These are phyloP conservation scores for Tachysurus vachellii DNA, from an alignment of 2,113 vertebrate species.

Conservation along the genomic window DNA sequence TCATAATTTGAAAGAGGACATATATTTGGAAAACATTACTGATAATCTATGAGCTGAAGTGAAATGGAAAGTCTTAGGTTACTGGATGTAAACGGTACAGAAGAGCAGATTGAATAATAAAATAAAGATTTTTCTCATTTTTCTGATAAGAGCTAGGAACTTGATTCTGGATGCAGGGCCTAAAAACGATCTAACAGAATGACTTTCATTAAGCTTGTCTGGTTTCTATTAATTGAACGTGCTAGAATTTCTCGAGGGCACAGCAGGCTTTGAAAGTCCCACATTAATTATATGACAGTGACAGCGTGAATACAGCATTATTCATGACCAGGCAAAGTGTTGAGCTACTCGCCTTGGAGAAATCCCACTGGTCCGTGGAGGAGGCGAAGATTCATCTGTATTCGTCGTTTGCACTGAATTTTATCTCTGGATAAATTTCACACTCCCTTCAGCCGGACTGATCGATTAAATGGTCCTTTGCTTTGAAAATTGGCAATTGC, in stretches of 20 bases:
- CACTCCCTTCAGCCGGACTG: not conserved
- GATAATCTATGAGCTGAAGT: not conserved
- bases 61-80: not conserved
- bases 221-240: not conserved
- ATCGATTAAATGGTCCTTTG: not conserved
- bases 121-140: not conserved
- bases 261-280: slow-evolving; percentile 4
- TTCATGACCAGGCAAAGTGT: not conserved
- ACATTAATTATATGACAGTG: slow-evolving; percentile 14
- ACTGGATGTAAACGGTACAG: not conserved
- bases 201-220: not conserved
- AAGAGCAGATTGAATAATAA: not conserved
- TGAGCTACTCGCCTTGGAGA: not conserved
- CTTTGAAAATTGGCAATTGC: not conserved
- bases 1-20: not conserved
- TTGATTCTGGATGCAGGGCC: not conserved
- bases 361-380: not conserved
- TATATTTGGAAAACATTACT: not conserved
- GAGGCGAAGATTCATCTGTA: not conserved
- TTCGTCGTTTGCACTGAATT: not conserved
- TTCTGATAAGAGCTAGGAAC: not conserved
- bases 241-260: not conserved
- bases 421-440: slow-evolving; percentile 1
- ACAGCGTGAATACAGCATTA: not conserved
- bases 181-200: not conserved